Evolutionary conservation across 1,140 invertebrate genomes (phyloP).

Genomic region (Diuraphis noxia): DNA sequence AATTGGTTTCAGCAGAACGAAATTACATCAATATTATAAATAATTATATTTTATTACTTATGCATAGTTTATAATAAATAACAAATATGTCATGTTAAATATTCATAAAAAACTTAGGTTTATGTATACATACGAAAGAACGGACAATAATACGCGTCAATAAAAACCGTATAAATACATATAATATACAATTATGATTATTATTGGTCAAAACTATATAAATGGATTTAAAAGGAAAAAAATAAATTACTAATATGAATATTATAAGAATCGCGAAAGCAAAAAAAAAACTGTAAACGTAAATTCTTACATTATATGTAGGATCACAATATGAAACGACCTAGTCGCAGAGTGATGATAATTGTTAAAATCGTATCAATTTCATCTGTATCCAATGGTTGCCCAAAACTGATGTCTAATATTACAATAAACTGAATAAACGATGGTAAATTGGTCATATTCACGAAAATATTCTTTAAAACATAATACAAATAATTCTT

Average conservation of each 20-base stretch:
- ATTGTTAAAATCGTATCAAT: neutral
- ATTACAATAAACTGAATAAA: neutral
- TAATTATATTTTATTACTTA: slow-evolving; percentile 14
- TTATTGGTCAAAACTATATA: neutral
- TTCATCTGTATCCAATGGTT: neutral
- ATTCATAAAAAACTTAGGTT: slow-evolving; percentile 11
- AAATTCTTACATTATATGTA: neutral
- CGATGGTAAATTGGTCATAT: neutral
- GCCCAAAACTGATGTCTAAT: neutral
- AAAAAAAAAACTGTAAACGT: neutral
- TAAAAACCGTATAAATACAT: neutral
- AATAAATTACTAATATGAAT: neutral
- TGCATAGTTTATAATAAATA: neutral
- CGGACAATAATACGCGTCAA: neutral
- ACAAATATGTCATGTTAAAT: neutral
- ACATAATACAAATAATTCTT: neutral
- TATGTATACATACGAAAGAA: neutral
- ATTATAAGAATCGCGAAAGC: neutral
- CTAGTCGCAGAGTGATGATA: neutral
- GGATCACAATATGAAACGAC: neutral
- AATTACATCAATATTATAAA: neutral
- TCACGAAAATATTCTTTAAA: neutral
- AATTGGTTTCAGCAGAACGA: neutral
- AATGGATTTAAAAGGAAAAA: neutral
- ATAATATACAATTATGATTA: slow-evolving; percentile 12